Evolutionary conservation across 2,113 vertebrate genomes (phyloP).

Genomic region (Eulemur macaco): DNA sequence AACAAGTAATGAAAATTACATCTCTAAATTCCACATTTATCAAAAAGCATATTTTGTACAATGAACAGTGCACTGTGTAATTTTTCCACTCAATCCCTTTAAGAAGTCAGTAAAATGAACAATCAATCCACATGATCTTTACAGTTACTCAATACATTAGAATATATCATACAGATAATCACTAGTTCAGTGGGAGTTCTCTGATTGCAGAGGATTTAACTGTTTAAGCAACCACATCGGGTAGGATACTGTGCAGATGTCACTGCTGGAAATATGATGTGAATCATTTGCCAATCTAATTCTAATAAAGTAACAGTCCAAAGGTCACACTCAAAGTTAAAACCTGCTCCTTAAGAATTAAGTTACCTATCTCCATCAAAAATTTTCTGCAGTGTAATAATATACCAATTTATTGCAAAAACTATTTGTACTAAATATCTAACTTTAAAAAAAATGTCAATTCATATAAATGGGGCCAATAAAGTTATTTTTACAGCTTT

Average conservation of each 20-base stretch:
- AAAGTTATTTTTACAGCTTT: neutral
- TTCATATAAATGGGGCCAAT: neutral
- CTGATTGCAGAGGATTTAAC: constrained; percentile 69
- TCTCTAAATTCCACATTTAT: constrained; percentile 56
- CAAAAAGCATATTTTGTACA: constrained; percentile 55
- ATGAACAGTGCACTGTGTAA: constrained; percentile 49
- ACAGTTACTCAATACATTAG: constrained; percentile 58
- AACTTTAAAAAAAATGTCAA: neutral
- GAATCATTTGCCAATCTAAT: constrained; percentile 37
- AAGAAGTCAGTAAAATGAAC: constrained; percentile 73
- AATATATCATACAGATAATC: constrained; percentile 64
- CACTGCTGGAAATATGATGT: constrained; percentile 29
- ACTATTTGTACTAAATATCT: neutral
- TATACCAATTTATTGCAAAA: neutral
- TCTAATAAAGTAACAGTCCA: neutral
- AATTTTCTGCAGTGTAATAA: neutral
- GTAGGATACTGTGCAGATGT: neutral
- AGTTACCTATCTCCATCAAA: neutral
- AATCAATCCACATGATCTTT: constrained; percentile 60
- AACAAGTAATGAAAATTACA: constrained; percentile 58
- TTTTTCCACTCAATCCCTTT: constrained; percentile 61
- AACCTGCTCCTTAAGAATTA: neutral
- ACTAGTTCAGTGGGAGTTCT: constrained; percentile 54
- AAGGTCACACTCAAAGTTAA: constrained; percentile 12
- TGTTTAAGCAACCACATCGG: constrained; percentile 28